phyloP scores from a whole-genome alignment of 2,113 vertebrate species.

The Pachyramphus minor region DNA sequence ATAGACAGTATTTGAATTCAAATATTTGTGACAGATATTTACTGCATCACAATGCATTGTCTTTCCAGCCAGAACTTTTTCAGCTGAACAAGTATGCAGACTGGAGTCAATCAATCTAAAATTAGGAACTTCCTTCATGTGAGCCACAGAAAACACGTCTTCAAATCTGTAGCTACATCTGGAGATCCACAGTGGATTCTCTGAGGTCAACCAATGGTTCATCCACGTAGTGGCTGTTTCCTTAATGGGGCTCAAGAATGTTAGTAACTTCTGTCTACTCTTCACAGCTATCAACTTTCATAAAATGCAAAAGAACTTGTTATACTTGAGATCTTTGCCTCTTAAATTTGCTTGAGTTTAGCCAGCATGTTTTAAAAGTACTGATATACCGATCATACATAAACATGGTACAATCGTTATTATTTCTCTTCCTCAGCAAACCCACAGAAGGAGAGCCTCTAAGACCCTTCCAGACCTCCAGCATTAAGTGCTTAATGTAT shows the following conservation, averaged over 20 bases:
- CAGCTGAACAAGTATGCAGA: neutral
- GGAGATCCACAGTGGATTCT: neutral
- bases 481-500: neutral
- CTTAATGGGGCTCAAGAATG: fast-evolving
- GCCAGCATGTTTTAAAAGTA: neutral
- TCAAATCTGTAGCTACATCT: neutral
- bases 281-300: neutral
- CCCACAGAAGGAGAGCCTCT: neutral
- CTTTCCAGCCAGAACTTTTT: slow-evolving; percentile 8
- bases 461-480: neutral
- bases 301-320: neutral
- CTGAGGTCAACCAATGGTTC: neutral
- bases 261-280: neutral
- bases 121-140: neutral
- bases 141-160: neutral
- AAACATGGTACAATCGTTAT: neutral
- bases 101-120: slow-evolving; percentile 26
- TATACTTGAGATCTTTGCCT: neutral
- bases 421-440: neutral
- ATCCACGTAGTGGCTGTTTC: neutral
- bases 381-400: neutral
- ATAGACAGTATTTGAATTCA: slow-evolving; percentile 47
- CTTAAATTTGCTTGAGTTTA: neutral
- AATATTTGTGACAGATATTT: slow-evolving; percentile 26
- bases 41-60: slow-evolving; percentile 20